A percentile compares a stretch with the other conserved stretches of the same genome.
phyloP scores from a whole-genome alignment of 2,888 invertebrate genomes.

The Hypena proboscidalis region DNA sequence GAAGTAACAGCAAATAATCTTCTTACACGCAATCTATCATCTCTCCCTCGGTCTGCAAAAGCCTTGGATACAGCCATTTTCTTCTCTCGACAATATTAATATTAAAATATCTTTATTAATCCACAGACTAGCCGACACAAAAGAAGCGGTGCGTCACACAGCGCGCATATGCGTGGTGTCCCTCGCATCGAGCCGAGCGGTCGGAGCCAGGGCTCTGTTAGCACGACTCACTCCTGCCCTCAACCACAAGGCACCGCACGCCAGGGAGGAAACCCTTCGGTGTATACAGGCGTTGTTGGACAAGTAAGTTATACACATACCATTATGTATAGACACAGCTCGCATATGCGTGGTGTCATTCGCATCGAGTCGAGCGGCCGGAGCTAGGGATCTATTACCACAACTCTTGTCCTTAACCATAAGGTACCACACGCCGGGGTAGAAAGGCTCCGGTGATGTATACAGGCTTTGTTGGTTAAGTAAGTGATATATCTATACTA shows the following conservation, averaged over 20 bases:
- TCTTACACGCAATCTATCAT: too few species aligned
- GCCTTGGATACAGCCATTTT: too few species aligned
- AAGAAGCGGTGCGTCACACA: conserved; percentile 71
- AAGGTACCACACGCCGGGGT: conserved; percentile 97
- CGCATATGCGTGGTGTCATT: conserved; percentile 66
- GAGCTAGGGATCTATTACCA: conserved; percentile 68
- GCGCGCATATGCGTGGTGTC: conserved; percentile 68
- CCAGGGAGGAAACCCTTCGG: conserved; percentile 94
- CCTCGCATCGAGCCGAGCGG: conserved; percentile 63
- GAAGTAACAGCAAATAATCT: too few species aligned
- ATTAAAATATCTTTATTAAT: too few species aligned
- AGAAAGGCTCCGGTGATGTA: conserved; percentile 93
- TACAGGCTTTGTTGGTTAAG: conserved; percentile 92
- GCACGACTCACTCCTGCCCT: conserved; percentile 84
- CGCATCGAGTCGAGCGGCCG: conserved; percentile 61
- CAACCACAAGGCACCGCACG: conserved; percentile 96
- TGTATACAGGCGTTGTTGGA: conserved; percentile 93
- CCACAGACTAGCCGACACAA: conserved; percentile 76
- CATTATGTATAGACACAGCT: too few species aligned
- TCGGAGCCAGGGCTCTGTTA: conserved; percentile 66
- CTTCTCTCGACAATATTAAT: too few species aligned
- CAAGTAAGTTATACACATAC: conserved; percentile 87
- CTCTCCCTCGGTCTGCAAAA: too few species aligned
- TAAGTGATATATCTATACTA: too few species aligned
- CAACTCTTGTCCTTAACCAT: conserved; percentile 88